Percentiles rank a stretch among this genome's conserved stretches.
Evolutionary conservation across 2,113 vertebrate genomes (phyloP).

Genomic region (Rhinoptilus africanus): DNA sequence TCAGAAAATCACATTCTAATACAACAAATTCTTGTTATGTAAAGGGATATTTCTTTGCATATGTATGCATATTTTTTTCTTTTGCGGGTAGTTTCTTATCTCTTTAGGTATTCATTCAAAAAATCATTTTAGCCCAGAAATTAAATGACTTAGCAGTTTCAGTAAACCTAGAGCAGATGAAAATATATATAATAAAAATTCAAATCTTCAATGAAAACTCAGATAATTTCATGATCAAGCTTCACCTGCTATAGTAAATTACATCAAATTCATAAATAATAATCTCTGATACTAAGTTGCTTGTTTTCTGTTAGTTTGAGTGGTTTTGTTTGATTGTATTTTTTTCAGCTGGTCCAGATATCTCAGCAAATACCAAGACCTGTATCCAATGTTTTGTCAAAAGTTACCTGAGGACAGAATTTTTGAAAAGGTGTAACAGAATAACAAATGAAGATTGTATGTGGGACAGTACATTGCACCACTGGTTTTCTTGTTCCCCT

Average conservation of each 20-base stretch:
- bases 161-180: neutral
- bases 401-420: neutral
- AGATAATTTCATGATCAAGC: neutral
- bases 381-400: neutral
- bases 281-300: neutral
- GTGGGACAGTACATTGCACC: neutral
- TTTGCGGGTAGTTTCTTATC: neutral
- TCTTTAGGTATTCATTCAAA: neutral
- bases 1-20: neutral
- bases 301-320: neutral
- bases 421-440: neutral
- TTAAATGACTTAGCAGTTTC: neutral
- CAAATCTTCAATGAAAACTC: neutral
- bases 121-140: neutral
- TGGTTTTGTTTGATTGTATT: fast-evolving
- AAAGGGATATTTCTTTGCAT: neutral
- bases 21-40: neutral
- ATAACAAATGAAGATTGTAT: neutral
- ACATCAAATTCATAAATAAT: neutral
- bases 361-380: neutral
- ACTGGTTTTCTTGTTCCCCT: neutral
- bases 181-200: neutral
- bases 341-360: neutral
- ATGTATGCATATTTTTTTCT: neutral
- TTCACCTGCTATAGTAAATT: neutral